A percentile compares a stretch with the other conserved stretches of the same genome.
These are phyloP conservation scores for Lamproptera curius DNA, from an alignment of 2,888 invertebrate species.

Conservation along the genomic window DNA sequence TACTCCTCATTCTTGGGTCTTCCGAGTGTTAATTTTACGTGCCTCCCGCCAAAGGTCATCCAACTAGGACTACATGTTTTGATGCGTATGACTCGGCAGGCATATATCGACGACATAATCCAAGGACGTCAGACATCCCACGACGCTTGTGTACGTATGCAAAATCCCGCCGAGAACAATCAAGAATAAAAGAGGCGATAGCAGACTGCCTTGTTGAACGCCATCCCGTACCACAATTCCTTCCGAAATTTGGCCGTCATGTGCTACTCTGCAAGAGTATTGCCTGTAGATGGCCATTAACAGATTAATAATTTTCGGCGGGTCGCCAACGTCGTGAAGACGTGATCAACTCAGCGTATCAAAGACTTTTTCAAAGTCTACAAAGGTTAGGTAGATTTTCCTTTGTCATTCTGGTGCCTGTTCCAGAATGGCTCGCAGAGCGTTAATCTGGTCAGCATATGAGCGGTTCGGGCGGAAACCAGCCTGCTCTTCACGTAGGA, in stretches of 20 bases:
- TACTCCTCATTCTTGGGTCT: background rate
- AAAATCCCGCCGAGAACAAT: too few relatives aligned
- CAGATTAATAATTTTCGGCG: background rate
- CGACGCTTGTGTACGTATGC: background rate
- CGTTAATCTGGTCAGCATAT: slow-evolving; percentile 9
- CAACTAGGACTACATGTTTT: background rate
- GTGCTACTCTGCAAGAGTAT: too few relatives aligned
- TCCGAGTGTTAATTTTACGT: background rate
- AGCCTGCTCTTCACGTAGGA: slow-evolving; percentile 8
- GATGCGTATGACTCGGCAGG: background rate
- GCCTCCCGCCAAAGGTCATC: background rate
- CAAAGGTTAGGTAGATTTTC: slow-evolving; percentile 14
- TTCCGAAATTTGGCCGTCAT: background rate
- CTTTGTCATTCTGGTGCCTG: slow-evolving; percentile 1
- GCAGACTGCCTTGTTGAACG: background rate
- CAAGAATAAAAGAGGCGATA: background rate
- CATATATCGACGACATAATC: background rate
- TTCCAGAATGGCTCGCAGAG: background rate
- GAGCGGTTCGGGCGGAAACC: slow-evolving; percentile 4
- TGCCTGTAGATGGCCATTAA: too few relatives aligned
- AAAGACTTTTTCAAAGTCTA: slow-evolving; percentile 19
- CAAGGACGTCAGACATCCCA: background rate
- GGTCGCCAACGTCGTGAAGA: slow-evolving; percentile 2
- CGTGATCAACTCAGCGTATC: slow-evolving; percentile 2
- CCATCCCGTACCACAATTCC: background rate